Conservation (phyloP, 2,113 vertebrate species). For the Verasper variegatus region DNA sequence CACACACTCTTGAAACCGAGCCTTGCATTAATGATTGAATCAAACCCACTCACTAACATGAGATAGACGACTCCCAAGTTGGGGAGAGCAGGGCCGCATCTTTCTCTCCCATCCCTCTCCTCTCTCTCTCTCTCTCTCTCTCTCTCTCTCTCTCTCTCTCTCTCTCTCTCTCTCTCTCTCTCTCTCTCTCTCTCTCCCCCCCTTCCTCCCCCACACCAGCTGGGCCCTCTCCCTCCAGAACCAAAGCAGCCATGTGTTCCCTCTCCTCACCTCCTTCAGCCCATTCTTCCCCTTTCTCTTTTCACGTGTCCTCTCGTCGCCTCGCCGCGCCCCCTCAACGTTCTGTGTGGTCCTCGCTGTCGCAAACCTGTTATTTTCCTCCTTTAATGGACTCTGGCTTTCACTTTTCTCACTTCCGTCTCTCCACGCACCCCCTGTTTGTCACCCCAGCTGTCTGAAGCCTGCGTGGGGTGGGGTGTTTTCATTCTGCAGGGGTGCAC, state of each 20-base stretch:
- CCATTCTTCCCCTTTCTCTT: constrained; percentile 42
- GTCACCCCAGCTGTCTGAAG: constrained; percentile 47
- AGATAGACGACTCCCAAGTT: constrained; percentile 23
- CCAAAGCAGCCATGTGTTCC: constrained; percentile 56
- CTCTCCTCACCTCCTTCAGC: constrained; percentile 48
- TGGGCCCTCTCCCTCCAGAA: constrained; percentile 46
- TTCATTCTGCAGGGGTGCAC: constrained; percentile 15
- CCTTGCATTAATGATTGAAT: constrained; percentile 30
- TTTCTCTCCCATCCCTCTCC: constrained; percentile 38
- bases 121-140: neutral
- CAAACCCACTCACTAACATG: constrained; percentile 33
- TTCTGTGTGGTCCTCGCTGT: constrained; percentile 42
- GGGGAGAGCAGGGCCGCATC: constrained; percentile 17
- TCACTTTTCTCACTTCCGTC: constrained; percentile 45
- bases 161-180: neutral
- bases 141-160: constrained; percentile 22
- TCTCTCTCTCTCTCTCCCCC: constrained; percentile 17
- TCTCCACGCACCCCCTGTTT: constrained; percentile 25
- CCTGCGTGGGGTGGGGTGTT: constrained; percentile 17
- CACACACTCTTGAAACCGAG: constrained; percentile 19
- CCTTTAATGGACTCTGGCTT: constrained; percentile 45
- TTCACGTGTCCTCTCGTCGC: constrained; percentile 10
- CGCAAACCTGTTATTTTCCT: constrained; percentile 17
- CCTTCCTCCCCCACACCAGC: constrained; percentile 62
- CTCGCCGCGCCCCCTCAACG: neutral